Evolutionary conservation across 2,888 invertebrate genomes (phyloP), one percentile per base, ranked within the genome.

Genomic region (Nesidiocoris tenuis): DNA sequence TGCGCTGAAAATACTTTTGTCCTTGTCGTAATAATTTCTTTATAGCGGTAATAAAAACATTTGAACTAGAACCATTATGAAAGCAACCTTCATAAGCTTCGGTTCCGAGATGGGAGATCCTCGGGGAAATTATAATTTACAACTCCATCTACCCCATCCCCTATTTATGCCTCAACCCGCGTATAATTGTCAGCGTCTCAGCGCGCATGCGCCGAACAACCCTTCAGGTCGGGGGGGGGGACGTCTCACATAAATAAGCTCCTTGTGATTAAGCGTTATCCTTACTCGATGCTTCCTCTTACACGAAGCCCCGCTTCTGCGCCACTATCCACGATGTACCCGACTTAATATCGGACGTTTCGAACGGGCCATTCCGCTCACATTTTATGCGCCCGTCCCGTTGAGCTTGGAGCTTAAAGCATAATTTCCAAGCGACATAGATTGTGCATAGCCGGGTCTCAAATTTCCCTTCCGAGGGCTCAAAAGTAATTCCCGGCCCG

Each of bases 391-490:
- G 39, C 39, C 39, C 39, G 39, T 39, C 39, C 39, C 39, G 39
- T 70, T 59, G 70, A 70, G 59, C 23, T 22, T 2, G 59, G 23
- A 59, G 70, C 70, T 70, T 70, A 70, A 23, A 68, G 18, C 21
- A 57, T 70, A 70, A 70, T 70, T 70, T 54, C 70, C 59, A 70
- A 56, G 70, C 59, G 18, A 59, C 57, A 70, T 70, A 70, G 59
- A 70, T 70, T 70, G 59, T 18, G 59, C 39, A 12, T 39, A 7
- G 39, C 39, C 39, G 3, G 39, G 39, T 12, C 12, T 12, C 3
- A 39, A 39, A 39, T 39, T 39, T 12, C 12, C 39, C 12, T 39
- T 18, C 61, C 57, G 57, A 70, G 18, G 70, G 70, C 70, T 70
- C 57, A 59, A 59, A 70, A 59, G 70, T 70, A 70, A 70, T 70